A percentile compares a stretch with the other conserved stretches of the same genome.
Evolutionary conservation across 1,140 invertebrate genomes (phyloP).

Genomic region (Thaumatotibia leucotreta): DNA sequence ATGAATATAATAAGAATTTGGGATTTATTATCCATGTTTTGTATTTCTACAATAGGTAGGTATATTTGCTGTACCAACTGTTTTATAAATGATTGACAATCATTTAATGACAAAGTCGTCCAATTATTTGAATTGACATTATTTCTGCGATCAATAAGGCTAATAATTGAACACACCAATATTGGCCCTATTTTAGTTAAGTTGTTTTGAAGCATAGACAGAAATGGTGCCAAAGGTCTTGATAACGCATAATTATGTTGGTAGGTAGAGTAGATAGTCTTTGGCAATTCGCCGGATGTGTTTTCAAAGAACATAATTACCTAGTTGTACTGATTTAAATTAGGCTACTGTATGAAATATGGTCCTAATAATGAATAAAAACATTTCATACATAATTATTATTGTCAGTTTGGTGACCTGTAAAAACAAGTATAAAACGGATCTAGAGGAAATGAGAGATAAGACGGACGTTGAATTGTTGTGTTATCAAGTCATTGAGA

Average conservation of each 20-base stretch:
- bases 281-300: constrained; percentile 51
- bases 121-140: constrained; percentile 3
- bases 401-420: constrained; percentile 4
- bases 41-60: too few species aligned
- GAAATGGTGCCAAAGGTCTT: constrained; percentile 43
- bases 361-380: background rate
- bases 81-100: too few species aligned
- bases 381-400: background rate
- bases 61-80: too few species aligned
- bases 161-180: constrained; percentile 31
- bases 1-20: too few species aligned
- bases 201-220: constrained; percentile 34
- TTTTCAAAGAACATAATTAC: background rate
- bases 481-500: constrained; percentile 28
- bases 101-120: background rate
- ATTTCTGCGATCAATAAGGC: background rate
- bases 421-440: constrained; percentile 10
- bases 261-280: constrained; percentile 33
- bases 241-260: constrained; percentile 32
- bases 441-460: constrained; percentile 25
- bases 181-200: constrained; percentile 36
- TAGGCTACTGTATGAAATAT: background rate
- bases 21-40: too few species aligned
- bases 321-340: background rate
- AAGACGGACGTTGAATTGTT: constrained; percentile 19